phyloP scores from a whole-genome alignment of 2,888 invertebrate species.

The Palloptera scutellata region DNA sequence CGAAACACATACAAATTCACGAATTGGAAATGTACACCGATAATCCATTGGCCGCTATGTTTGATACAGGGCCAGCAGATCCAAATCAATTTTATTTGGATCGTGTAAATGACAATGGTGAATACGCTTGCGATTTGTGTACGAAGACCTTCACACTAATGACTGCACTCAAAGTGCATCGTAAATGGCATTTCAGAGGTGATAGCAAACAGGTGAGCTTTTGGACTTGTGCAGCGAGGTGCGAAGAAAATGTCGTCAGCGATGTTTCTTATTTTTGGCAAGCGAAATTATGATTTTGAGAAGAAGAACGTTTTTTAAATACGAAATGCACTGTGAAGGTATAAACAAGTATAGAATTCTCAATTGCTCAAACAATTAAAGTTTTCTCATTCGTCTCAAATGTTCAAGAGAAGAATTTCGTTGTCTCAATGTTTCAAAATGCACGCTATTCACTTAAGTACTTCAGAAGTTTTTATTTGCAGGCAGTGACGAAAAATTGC shows the following conservation, averaged over 20 bases:
- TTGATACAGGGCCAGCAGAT: constrained; percentile 62
- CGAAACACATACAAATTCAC: constrained; percentile 62
- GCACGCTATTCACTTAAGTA: no score
- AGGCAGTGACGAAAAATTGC: no score
- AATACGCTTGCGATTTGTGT: constrained; percentile 64
- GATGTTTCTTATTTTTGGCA: constrained; percentile 24
- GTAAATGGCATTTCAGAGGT: constrained; percentile 66
- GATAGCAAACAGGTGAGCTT: constrained; percentile 65
- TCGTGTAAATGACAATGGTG: constrained; percentile 61
- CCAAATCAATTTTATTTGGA: constrained; percentile 61
- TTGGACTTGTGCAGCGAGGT: constrained; percentile 61
- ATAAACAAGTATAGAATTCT: no score
- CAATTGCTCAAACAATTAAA: no score
- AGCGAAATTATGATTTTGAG: constrained; percentile 15
- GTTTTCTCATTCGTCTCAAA: no score
- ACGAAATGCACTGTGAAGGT: no score
- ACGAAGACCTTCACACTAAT: constrained; percentile 63
- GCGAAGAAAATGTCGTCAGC: constrained; percentile 30
- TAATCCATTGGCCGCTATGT: constrained; percentile 63
- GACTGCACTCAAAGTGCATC: constrained; percentile 64
- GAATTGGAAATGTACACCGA: constrained; percentile 62
- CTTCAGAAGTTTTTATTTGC: no score
- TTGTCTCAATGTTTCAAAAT: no score
- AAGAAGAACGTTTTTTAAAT: constrained; percentile 25
- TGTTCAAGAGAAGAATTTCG: no score